These are phyloP conservation scores for Amblyteles armatorius DNA, from an alignment of 2,888 invertebrate genomes.

Conservation along the genomic window DNA sequence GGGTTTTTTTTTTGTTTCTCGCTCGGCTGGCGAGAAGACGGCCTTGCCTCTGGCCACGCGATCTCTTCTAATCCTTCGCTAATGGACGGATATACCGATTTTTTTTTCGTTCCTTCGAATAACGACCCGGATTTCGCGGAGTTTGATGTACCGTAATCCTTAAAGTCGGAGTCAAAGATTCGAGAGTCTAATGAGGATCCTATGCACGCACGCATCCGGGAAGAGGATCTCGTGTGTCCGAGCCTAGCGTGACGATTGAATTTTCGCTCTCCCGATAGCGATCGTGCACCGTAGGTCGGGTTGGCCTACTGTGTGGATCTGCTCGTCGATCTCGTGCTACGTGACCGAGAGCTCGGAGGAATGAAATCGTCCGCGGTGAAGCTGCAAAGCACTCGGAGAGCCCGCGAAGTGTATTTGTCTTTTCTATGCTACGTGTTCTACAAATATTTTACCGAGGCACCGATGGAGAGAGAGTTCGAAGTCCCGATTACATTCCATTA, in stretches of 20 bases:
- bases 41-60: conserved; percentile 42
- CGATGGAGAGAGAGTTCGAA: conserved; percentile 12
- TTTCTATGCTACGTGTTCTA: conserved; percentile 39
- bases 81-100: conserved; percentile 14
- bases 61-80: conserved; percentile 20
- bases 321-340: conserved; percentile 47
- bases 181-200: conserved; percentile 8
- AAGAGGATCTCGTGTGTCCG: conserved; percentile 64
- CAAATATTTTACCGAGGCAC: conserved; percentile 38
- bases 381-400: background rate
- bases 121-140: background rate
- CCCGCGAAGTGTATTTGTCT: conserved; percentile 20
- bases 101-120: conserved; percentile 10
- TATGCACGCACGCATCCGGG: conserved; percentile 53
- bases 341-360: conserved; percentile 30
- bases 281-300: conserved; percentile 29
- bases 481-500: conserved; percentile 2
- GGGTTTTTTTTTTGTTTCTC: background rate
- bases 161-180: conserved; percentile 19
- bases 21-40: background rate
- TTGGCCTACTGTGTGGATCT: conserved; percentile 51
- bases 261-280: conserved; percentile 54
- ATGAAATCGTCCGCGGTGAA: conserved; percentile 3
- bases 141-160: conserved; percentile 31
- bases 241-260: conserved; percentile 64